Evolutionary conservation across 1,140 invertebrate species (phyloP).

Genomic region (Solenopsis fugax): DNA sequence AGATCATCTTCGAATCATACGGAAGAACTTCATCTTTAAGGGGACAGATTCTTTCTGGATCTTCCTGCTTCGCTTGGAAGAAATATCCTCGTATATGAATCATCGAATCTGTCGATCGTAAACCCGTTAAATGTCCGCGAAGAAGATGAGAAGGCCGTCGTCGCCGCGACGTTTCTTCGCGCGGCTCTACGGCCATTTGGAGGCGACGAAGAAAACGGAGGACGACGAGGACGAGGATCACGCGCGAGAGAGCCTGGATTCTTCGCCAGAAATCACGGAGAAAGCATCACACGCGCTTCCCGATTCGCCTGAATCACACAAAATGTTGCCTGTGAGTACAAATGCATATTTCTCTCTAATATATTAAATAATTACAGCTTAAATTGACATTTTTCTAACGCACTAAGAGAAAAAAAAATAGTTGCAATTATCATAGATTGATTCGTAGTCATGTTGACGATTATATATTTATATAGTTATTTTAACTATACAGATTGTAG

Average conservation of each 20-base stretch:
- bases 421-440: no score
- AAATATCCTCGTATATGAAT: constrained; percentile 2
- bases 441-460: no score
- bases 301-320: constrained; percentile 11
- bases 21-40: neutral
- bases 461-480: no score
- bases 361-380: neutral
- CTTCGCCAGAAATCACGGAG: constrained; percentile 35
- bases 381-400: no score
- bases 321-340: constrained; percentile 43
- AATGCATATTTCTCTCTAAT: neutral
- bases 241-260: constrained; percentile 44
- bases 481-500: no score
- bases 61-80: neutral
- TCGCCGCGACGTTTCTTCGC: constrained; percentile 90
- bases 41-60: neutral
- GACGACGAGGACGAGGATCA: constrained; percentile 69
- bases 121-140: constrained; percentile 74
- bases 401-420: no score
- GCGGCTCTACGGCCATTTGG: constrained; percentile 89
- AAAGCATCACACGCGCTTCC: constrained; percentile 26
- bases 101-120: neutral
- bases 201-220: constrained; percentile 80
- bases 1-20: neutral
- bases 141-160: constrained; percentile 86